phyloP scores from a whole-genome alignment of 2,113 vertebrate species.

The Willisornis vidua region DNA sequence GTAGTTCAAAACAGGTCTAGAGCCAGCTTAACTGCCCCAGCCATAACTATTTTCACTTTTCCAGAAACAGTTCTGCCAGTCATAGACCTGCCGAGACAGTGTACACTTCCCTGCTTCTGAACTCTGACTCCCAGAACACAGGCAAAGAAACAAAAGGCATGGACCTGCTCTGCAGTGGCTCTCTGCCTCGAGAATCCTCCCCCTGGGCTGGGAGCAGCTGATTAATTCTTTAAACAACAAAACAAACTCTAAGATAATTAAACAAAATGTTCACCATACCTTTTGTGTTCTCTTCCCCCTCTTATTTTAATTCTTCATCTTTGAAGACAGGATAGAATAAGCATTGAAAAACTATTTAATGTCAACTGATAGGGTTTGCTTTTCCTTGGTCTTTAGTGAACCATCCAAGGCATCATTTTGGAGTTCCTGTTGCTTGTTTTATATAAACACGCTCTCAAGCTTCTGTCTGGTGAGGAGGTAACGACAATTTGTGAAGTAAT shows the following conservation, averaged over 20 bases:
- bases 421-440: background rate
- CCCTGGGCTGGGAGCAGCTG: background rate
- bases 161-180: background rate
- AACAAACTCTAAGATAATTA: background rate
- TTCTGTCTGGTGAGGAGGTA: constrained; percentile 25
- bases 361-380: background rate
- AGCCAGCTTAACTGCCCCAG: constrained; percentile 28
- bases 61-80: background rate
- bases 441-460: background rate
- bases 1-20: background rate
- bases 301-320: background rate
- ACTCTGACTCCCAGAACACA: background rate
- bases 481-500: constrained; percentile 20
- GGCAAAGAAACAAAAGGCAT: background rate
- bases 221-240: background rate
- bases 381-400: background rate
- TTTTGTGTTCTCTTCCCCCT: background rate
- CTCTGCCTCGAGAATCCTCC: background rate
- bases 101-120: background rate
- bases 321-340: background rate
- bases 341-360: background rate
- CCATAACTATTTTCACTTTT: constrained; percentile 21
- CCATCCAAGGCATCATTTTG: background rate
- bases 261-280: background rate
- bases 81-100: background rate